Evolutionary conservation across 2,113 vertebrate genomes (phyloP), one percentile per base, ranked within the genome.

Genomic region (Pholis gunnellus): DNA sequence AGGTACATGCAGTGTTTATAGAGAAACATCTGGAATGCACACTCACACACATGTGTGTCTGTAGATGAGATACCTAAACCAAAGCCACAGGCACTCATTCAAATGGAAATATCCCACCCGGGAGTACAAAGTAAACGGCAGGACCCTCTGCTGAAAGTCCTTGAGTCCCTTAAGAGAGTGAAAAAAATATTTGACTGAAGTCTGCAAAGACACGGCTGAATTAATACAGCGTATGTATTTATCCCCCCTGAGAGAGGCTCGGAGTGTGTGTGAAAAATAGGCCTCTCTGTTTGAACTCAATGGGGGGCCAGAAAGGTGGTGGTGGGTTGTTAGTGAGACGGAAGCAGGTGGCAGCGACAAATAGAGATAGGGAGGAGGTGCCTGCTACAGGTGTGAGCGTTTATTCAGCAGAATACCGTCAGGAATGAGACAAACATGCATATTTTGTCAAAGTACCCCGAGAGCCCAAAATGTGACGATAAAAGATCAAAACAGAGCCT

Each of bases 61-160:
- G 77, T 75, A 88, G 83, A 87, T 79, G 63, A 80, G 40, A 50
- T 67, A 82, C 82, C 67, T 57, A 34, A 79, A 69, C 67, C n/a
- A 10, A 66, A 36, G 34, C 75, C 79, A 75, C 68, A 40, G 50
- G 60, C 61, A 29, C n/a, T 81, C 72, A 87, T 89, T 92, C 91
- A 91, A 89, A 89, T 89, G 87, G 78, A 92, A 91, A 92, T 83
- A 67, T 79, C 79, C 86, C 91, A 87, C 85, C 72, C 14, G 81
- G 84, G 88, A 93, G 78, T 82, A 80, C 80, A 91, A 84, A 90
- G 87, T 79, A 81, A 91, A 91, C 83, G 89, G 76, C 82, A 79
- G 67, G 11, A 60, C 81, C 84, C 88, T 67, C 71, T 50, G 57
- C 83, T 83, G 72, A 84, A 83, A 88, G 90, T 87, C 89, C 84